Base-by-base conservation (phyloP, 2,888 invertebrate species). In the Terebella lapidaria region DNA sequence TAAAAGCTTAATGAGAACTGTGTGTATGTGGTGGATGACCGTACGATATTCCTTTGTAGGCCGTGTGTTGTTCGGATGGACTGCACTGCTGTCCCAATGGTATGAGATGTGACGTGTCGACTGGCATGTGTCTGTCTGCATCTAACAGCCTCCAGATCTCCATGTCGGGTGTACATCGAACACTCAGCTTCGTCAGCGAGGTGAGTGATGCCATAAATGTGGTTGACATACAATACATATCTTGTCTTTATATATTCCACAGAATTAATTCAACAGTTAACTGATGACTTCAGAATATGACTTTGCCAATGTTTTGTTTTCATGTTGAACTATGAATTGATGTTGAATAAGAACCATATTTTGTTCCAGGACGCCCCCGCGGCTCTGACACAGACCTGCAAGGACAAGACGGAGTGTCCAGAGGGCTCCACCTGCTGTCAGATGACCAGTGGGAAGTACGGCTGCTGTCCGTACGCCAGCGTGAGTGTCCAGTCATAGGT, bases 41-140 rank as follows among this genome's bases (percentile, higher is more conserved):
- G n/a, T n/a, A n/a, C n/a, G n/a, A n/a, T n/a, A 35, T 35, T 35
- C n/a, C 10, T 35, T 22, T 53, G 27, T 56, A 67, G 63, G 67
- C 71, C 24, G 58, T 63, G 2, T 74, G 74, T 47, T 74, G 74
- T 58, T 28, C 55, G 2, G 73, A 74, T 56, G 58, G 65, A 10
- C 20, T 66, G 4, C 72, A 73, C 42, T 74, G 74, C 58, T 74
- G 73, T 49, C 68, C 62, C 0, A 54, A 64, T 46, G 62, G 65
- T 20, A 62, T 66, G 69, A 47, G 54, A 47, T 62, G 69, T 53
- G 26, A 27, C 49, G 46, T 52, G 5, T 60, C 51, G 25, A 22
- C 25, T 5, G 15, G 29, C 27, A 27, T 15, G 5, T 53, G 53
- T 28, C 5, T 22, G 10, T 15, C 10, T 18, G 35, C 10, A 10